phyloP scores from a whole-genome alignment of 2,888 invertebrate genomes.

The Embidobia sp. region DNA sequence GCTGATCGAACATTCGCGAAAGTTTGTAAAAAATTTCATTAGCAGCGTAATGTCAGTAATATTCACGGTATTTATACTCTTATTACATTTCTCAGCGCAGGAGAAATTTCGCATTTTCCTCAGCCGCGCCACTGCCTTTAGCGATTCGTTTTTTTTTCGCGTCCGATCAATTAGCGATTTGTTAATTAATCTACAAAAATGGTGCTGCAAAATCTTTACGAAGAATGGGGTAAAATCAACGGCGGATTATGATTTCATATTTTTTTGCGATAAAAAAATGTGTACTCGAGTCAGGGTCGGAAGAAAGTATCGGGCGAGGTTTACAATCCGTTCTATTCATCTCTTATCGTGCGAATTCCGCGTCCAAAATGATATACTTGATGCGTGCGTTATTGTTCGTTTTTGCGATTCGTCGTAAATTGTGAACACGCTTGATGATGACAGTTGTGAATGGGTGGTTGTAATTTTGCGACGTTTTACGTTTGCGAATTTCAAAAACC shows the following conservation, averaged over 20 bases:
- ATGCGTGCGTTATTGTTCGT: slow-evolving; percentile 47
- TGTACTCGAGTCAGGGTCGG: too few relatives aligned
- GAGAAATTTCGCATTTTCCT: too few relatives aligned
- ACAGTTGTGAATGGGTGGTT: slow-evolving; percentile 5
- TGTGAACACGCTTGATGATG: slow-evolving; percentile 24
- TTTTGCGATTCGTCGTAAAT: slow-evolving; percentile 45
- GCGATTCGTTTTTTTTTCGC: slow-evolving; percentile 5
- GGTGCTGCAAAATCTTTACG: too few relatives aligned
- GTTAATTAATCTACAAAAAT: slow-evolving; percentile 7
- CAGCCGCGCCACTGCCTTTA: not conserved
- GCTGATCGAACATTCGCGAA: too few relatives aligned
- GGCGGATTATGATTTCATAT: too few relatives aligned
- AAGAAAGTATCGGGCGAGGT: too few relatives aligned
- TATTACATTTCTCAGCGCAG: too few relatives aligned
- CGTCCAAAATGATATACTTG: slow-evolving; percentile 46
- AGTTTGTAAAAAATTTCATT: too few relatives aligned
- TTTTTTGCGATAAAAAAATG: too few relatives aligned
- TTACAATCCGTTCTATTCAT: slow-evolving; percentile 47
- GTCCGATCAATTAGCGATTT: slow-evolving; percentile 11
- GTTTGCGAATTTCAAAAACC: too few relatives aligned
- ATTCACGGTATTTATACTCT: not conserved
- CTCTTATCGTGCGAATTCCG: slow-evolving; percentile 42
- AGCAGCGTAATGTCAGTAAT: not conserved
- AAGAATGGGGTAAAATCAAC: too few relatives aligned
- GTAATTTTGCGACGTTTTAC: slow-evolving; percentile 27